Evolutionary conservation across 2,888 invertebrate genomes (phyloP).

Genomic region (Apotomis betuletana): DNA sequence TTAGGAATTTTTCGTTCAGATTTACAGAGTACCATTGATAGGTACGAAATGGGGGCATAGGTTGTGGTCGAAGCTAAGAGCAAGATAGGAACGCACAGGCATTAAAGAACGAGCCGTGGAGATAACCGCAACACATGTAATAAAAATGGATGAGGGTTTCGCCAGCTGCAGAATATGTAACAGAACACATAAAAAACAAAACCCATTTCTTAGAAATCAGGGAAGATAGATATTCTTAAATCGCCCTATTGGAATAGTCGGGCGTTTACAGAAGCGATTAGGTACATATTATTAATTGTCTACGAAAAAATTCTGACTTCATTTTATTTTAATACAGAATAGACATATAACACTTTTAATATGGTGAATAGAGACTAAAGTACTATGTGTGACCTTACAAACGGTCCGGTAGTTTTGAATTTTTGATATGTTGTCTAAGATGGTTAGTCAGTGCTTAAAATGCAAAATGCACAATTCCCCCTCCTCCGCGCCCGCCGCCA

Average conservation of each 20-base stretch:
- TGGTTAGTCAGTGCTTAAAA: too few relatives aligned
- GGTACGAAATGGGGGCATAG: slow-evolving; percentile 48
- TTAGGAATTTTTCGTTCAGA: slow-evolving; percentile 21
- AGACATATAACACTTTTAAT: too few relatives aligned
- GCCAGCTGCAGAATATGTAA: slow-evolving; percentile 49
- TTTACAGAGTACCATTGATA: slow-evolving; percentile 36
- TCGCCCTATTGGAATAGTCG: not conserved
- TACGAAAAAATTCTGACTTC: too few relatives aligned
- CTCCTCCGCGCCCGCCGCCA: too few relatives aligned
- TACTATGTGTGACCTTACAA: too few relatives aligned
- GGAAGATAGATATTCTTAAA: not conserved
- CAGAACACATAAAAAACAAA: slow-evolving; percentile 23
- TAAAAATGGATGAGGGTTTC: slow-evolving; percentile 63
- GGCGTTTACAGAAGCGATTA: too few relatives aligned
- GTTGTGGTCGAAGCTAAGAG: slow-evolving; percentile 48
- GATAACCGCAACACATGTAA: slow-evolving; percentile 56
- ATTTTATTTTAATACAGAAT: too few relatives aligned
- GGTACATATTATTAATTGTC: too few relatives aligned
- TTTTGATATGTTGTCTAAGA: too few relatives aligned
- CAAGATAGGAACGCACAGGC: slow-evolving; percentile 47
- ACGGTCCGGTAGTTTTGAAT: too few relatives aligned
- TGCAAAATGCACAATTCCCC: too few relatives aligned
- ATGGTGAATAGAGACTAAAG: too few relatives aligned
- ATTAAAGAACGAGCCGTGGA: slow-evolving; percentile 53
- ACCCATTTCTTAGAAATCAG: slow-evolving; percentile 19